phyloP scores from a whole-genome alignment of 2,113 vertebrate genomes.

The Brachypodius melanocephalos region DNA sequence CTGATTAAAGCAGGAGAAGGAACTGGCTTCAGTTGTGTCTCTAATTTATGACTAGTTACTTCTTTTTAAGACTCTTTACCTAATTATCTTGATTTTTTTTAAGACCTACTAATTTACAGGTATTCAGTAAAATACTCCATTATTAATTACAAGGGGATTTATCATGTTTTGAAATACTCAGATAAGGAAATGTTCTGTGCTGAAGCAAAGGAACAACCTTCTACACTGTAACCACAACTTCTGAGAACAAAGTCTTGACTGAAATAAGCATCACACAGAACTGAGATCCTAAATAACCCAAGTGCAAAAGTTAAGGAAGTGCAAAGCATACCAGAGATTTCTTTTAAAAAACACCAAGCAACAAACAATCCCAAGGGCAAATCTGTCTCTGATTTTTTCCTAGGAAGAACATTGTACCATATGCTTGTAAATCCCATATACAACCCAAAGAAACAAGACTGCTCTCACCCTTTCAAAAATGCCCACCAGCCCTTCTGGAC shows the following conservation, averaged over 20 bases:
- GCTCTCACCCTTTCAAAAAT: not conserved
- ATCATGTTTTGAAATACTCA: not conserved
- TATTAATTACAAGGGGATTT: not conserved
- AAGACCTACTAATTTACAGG: not conserved
- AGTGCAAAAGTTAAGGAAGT: not conserved
- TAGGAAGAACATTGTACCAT: not conserved
- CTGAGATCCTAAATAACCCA: not conserved
- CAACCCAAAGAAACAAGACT: not conserved
- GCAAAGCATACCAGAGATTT: not conserved
- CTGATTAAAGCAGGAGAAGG: not conserved
- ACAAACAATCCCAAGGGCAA: not conserved
- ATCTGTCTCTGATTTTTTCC: not conserved
- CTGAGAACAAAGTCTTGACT: not conserved
- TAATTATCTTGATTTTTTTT: not conserved
- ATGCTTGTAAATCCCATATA: not conserved
- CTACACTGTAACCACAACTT: not conserved
- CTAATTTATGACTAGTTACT: not conserved
- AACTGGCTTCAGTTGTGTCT: not conserved
- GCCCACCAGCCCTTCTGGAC: not conserved
- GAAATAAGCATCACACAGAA: not conserved
- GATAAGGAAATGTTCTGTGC: not conserved
- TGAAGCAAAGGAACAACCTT: not conserved
- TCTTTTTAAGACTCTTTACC: not conserved
- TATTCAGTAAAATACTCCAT: not conserved
- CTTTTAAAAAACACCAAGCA: not conserved